phyloP scores from a whole-genome alignment of 2,113 vertebrate genomes.

The Calyptommatus sinebrachiatus region DNA sequence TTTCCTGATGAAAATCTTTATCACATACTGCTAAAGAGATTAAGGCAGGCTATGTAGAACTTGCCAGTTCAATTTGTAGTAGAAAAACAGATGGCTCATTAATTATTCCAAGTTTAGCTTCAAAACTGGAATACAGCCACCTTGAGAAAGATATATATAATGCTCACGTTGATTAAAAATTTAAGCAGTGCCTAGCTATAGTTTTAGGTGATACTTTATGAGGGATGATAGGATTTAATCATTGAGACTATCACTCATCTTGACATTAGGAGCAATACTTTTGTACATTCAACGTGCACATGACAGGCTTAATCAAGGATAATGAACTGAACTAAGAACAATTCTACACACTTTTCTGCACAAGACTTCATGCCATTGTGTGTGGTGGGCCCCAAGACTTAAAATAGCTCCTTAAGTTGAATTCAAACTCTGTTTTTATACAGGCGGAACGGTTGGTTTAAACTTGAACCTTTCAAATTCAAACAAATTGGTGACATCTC shows the following conservation, averaged over 20 bases:
- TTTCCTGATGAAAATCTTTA: background rate
- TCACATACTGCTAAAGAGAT: background rate
- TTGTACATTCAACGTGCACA: background rate
- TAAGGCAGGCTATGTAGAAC: background rate
- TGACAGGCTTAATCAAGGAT: background rate
- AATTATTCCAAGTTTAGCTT: background rate
- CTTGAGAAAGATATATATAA: background rate
- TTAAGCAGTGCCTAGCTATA: background rate
- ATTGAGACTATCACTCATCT: background rate
- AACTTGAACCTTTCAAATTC: too few species aligned
- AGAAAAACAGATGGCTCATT: background rate
- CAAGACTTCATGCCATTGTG: too few species aligned
- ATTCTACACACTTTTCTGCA: too few species aligned
- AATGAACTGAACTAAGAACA: too few species aligned
- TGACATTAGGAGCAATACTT: background rate
- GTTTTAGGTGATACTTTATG: background rate
- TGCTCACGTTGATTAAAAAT: background rate
- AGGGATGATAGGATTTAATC: background rate
- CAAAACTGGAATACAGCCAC: rapidly evolving
- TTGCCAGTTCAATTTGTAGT: background rate
- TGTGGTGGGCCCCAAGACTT: too few species aligned
- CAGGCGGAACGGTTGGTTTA: too few species aligned
- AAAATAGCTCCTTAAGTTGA: too few species aligned
- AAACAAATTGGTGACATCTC: too few species aligned
- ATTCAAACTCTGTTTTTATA: too few species aligned